Base-by-base conservation (phyloP, 1,140 invertebrate genomes). In the Procambarus virginalis region DNA sequence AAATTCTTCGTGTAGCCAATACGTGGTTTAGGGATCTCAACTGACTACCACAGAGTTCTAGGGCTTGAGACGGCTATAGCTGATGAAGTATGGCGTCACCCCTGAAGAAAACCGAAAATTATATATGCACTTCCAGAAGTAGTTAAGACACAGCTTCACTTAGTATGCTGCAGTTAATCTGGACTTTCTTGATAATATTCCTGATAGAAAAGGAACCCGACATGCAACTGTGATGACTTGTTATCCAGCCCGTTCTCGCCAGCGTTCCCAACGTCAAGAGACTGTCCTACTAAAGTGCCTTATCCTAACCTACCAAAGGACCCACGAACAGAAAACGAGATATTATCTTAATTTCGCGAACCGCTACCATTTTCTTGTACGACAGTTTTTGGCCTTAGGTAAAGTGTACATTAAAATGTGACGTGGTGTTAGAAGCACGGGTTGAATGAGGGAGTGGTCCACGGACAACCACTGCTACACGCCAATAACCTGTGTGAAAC, bases 161-260 rank as follows among this genome's bases (percentile, higher is more conserved):
- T 68, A 68, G 12, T 68, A 45, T 77, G 45, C 17, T 77, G 75
- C 34, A 77, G 75, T 17, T 77, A 77, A 77, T 77, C 34, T 77
- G 75, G 75, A 20, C 75, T 77, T 77, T n/a, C 34, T 77, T 77
- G 75, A 77, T 10, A 22, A 77, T 77, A 77, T 22, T 77, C 75
- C 75, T 77, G 75, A 77, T 45, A 22, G 75, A 77, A 77, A 77
- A 77, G 75, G 75, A 77, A 77, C 45, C 75, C 34, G 75, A 17
- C 12, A 77, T 77, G 75, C 10, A 34, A 34, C 34, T 34, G 34
- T 34, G 0, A 34, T 34, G 34, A 34, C 34, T 34, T 34, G 34
- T 34, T 34, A 34, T 34, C 34, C 34, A 34, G 34, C 1, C 34
- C 34, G 34, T 34, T 34, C 34, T 34, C 34, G 34, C 34, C 34